Base-by-base conservation (phyloP, 1,140 invertebrate genomes). In the Anastrepha obliqua region DNA sequence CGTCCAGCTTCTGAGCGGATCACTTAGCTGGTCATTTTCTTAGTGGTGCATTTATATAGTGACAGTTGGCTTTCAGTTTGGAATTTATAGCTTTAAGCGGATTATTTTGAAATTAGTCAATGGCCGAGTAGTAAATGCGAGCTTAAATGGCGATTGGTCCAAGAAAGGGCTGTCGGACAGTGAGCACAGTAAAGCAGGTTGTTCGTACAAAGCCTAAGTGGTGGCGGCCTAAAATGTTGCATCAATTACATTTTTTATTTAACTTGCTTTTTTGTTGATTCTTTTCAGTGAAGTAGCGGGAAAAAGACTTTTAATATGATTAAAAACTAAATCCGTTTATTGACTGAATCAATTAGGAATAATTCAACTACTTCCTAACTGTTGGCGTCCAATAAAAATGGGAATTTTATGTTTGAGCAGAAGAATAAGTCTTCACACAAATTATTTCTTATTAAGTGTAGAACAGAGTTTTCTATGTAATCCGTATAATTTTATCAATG, bases 1-100 rank as follows among this genome's bases (percentile, higher is more conserved):
- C 47, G 2, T 51, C 3, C 74, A 55, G 47, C 74, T 81, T 51
- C 74, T 81, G 17, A 29, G 17, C 74, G 2, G 7, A 20, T 58
- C 47, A 58, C 90, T 91, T 90, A 91, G 90, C 89, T 91, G 91
- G 91, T 89, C 91, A 90, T 91, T 91, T 91, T 91, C 91, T 91
- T 86, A 90, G 88, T 88, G 89, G 87, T 39, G 67, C 58, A 60
- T 60, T 60, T 62, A 88, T 89, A 74, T 55, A 85, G 65, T 70
- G 74, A 74, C 88, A 59, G 85, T 88, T 85, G 89, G 85, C 58
- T 86, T 88, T 20, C 51, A 88, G 89, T 90, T 91, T 89, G 89
- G 88, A 91, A 91, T 91, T 91, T 91, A 91, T 91, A 90, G 90
- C 91, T 70, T 44, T 91, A 91, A 91, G 90, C 91, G 91, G 91